Base-by-base conservation (phyloP, 2,888 invertebrate genomes). In the Cloeon dipterum region DNA sequence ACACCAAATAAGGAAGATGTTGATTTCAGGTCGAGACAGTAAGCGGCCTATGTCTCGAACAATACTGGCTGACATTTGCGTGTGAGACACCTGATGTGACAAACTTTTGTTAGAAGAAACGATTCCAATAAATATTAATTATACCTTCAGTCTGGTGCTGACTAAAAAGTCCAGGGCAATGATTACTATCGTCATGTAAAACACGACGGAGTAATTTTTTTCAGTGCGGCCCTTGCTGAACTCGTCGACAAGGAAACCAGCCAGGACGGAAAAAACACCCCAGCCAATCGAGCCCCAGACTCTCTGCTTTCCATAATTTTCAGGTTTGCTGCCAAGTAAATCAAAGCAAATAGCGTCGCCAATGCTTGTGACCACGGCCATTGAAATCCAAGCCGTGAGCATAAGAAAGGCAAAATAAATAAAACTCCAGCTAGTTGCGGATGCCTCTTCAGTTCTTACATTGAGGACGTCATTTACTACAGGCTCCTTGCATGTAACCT, bases 281-380 rank as follows among this genome's bases (percentile, higher is more conserved):
- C 79, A 85, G 1, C 86, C 89, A 2, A 89, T 61, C 0, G 88
- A 77, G 0, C 91, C 88, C 72, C 78, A 91, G 41, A 86, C 59
- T 32, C 86, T 65, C 52, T 91, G 89, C 45, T 74, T 70, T 0
- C 91, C 91, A 53, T 83, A 91, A 19, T 68, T 62, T 34, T 73
- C 66, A n/a, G 72, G 68, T 37, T 69, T 65, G 4, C 73, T 68
- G 70, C 81, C 86, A 18, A 91, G 61, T 36, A 81, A 60, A 49
- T 77, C 71, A 53, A 88, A 86, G 51, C 86, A 86, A 42, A 89
- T 79, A 1, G 88, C 77, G 60, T 93, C 91, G 2, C 77, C 78
- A 38, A 91, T 69, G 43, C 81, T 83, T 14, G 86, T 77, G 3
- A 81, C 75, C 0, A 88, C 76, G 0, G 86, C 77, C 67, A 85